These are phyloP conservation scores for Acanthiza pusilla DNA, from an alignment of 2,797 vertebrate genomes.

Conservation along the genomic window DNA sequence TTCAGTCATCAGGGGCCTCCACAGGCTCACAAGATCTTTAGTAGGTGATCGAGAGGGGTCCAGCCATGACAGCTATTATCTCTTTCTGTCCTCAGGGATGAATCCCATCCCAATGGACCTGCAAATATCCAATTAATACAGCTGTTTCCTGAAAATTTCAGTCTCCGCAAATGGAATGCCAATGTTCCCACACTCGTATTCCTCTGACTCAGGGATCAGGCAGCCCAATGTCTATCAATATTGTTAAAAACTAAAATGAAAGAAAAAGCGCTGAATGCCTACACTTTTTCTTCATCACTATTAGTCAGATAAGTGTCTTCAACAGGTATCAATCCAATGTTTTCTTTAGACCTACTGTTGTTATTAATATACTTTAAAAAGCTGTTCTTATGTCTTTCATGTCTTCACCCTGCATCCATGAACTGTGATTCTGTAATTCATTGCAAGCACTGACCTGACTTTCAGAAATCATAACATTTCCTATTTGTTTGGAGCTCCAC, in stretches of 20 bases:
- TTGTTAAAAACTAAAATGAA: neutral
- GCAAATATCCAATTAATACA: neutral
- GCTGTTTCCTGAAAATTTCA: neutral
- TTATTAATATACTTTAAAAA: neutral
- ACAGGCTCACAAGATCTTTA: neutral
- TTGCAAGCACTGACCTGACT: fast-evolving
- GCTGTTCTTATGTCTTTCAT: neutral
- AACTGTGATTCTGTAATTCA: neutral
- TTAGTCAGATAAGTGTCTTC: neutral
- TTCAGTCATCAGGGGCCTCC: neutral
- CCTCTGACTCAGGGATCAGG: neutral
- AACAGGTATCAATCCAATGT: neutral
- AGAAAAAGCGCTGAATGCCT: fast-evolving
- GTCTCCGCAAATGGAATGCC: neutral
- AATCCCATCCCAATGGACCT: neutral
- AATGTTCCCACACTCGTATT: fast-evolving
- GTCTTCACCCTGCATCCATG: neutral
- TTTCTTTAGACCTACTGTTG: neutral
- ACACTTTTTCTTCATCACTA: neutral
- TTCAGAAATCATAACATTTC: neutral
- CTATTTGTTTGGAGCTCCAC: neutral
- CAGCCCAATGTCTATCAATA: neutral
- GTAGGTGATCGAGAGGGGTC: fast-evolving
- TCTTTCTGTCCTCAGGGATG: neutral
- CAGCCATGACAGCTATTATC: fast-evolving